These are phyloP conservation scores for Halcyon chelicuti DNA, from an alignment of 2,797 vertebrate species.

Conservation along the genomic window DNA sequence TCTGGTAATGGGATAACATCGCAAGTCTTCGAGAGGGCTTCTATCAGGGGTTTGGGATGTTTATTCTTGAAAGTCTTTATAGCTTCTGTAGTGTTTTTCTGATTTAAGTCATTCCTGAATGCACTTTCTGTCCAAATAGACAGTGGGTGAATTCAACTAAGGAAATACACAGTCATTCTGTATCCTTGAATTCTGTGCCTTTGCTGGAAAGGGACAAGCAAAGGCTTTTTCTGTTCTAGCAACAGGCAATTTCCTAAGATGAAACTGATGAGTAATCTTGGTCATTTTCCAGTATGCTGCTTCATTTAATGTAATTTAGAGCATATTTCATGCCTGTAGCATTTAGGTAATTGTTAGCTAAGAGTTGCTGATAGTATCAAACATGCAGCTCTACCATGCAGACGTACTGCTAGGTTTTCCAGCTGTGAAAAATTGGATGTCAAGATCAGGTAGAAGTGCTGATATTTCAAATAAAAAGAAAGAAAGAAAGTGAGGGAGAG, in stretches of 20 bases:
- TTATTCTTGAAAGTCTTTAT: neutral
- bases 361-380: neutral
- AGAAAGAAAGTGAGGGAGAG: neutral
- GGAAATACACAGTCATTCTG: fast-evolving
- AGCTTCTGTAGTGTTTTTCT: neutral
- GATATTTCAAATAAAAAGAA: neutral
- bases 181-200: neutral
- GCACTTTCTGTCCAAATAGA: neutral
- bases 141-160: neutral
- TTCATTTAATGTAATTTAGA: constrained; percentile 15
- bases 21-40: neutral
- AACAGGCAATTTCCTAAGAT: neutral
- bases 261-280: constrained; percentile 35
- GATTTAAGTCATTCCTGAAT: neutral
- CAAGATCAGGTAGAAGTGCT: neutral
- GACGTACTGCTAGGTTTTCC: neutral
- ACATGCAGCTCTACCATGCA: neutral
- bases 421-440: neutral
- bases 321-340: neutral
- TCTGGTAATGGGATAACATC: neutral
- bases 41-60: neutral
- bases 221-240: neutral
- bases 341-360: neutral
- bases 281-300: constrained; percentile 10
- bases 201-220: neutral